Conservation (phyloP, 1,140 invertebrate species). For the Aphelenchoides avenae region DNA sequence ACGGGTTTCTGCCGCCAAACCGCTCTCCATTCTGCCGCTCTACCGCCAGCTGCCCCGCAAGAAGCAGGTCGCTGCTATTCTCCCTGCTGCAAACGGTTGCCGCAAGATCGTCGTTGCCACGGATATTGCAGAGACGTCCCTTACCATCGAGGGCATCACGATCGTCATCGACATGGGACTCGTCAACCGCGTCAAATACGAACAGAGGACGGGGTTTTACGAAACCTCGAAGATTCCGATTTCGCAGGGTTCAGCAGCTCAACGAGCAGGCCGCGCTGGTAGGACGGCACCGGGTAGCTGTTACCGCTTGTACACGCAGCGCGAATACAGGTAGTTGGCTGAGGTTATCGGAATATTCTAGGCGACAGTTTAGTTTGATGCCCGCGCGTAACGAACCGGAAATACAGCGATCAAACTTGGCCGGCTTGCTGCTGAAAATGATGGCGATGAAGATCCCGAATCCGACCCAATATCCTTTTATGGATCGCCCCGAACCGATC, state of each 20-base stretch:
- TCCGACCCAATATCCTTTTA: no score
- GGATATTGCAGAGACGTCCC: conserved; percentile 94
- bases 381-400: no score
- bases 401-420: no score
- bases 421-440: no score
- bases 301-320: no score
- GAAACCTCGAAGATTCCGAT: conserved; percentile 94
- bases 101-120: conserved; percentile 93
- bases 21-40: conserved; percentile 80
- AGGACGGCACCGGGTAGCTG: conserved; percentile 92
- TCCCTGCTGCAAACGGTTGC: no score
- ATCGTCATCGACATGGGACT: conserved; percentile 98
- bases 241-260: conserved; percentile 77
- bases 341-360: no score
- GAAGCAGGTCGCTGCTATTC: no score
- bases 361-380: no score
- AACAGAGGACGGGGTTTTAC: conserved; percentile 97
- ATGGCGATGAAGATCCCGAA: no score
- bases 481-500: no score
- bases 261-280: conserved; percentile 86
- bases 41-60: conserved; percentile 81
- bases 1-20: conserved; percentile 79
- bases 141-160: conserved; percentile 96
- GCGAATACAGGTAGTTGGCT: no score
- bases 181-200: conserved; percentile 95